Conservation (phyloP, 1,140 invertebrate genomes). For the Caenorhabditis latens region DNA sequence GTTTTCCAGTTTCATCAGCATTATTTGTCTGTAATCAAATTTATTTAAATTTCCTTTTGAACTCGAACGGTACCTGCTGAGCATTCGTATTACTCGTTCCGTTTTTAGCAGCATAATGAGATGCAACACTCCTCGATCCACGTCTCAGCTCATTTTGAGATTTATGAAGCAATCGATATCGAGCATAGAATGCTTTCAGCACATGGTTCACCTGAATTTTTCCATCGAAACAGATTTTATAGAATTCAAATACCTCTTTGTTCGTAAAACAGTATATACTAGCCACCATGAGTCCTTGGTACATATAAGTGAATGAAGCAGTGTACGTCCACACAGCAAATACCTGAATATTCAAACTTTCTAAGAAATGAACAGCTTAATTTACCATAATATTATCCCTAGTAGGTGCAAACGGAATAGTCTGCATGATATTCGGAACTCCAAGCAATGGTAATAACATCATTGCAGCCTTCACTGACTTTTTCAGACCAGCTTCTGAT, state of each 20-base stretch:
- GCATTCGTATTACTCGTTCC: constrained; percentile 44
- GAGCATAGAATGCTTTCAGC: constrained; percentile 70
- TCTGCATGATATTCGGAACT: constrained; percentile 78
- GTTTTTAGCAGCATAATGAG: constrained; percentile 70
- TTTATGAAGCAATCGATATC: constrained; percentile 74
- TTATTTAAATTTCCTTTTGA: background rate
- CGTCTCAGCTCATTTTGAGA: constrained; percentile 72
- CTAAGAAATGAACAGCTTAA: background rate
- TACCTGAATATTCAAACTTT: constrained; percentile 68
- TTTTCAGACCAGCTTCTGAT: constrained; percentile 70
- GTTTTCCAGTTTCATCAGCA: constrained; percentile 37
- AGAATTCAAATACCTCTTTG: constrained; percentile 69
- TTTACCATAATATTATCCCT: constrained; percentile 77
- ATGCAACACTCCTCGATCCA: constrained; percentile 70
- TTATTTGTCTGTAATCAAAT: constrained; percentile 21
- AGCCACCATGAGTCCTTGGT: constrained; percentile 76
- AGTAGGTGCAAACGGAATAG: constrained; percentile 77
- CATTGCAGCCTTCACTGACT: constrained; percentile 77
- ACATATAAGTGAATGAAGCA: constrained; percentile 78
- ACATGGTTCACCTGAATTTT: constrained; percentile 71
- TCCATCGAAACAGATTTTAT: background rate
- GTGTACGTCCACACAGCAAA: constrained; percentile 77
- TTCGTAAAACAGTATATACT: constrained; percentile 78
- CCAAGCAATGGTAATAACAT: constrained; percentile 77
- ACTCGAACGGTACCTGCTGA: background rate